Evolutionary conservation across 2,888 invertebrate genomes (phyloP), one percentile per base, ranked within the genome.

Genomic region (Julus scanicus): DNA sequence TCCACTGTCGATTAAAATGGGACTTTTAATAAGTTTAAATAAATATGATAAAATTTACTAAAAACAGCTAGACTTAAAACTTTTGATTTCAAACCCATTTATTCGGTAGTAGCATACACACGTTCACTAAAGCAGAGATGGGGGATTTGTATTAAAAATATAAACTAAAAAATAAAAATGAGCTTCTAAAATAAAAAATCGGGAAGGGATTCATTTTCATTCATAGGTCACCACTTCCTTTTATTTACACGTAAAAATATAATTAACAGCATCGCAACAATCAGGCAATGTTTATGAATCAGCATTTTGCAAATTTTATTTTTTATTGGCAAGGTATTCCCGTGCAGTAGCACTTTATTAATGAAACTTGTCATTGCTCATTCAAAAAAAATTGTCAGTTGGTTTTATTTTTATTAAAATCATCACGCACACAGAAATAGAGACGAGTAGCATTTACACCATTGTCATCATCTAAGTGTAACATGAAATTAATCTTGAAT

Each of bases 281-380:
- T 49, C 9, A n/a, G 85, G 85, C 85, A 85, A 84, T 15, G 29
- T 85, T 85, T 40, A 85, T 44, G 15, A 85, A 48, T 85, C 48
- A 85, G 49, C 80, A 80, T 80, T 44, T 29, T 85, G 29, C n/a
- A 20, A 85, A 85, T 85, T 37, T 84, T 84, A 20, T 48, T 40
- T 85, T 85, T 85, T 85, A 20, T 44, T 85, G 11, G 80, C 80
- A 80, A 80, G 29, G 11, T 80, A 37, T 71, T 29, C 37, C 63
- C 37, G 49, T 85, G 85, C 85, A 44, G 48, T 85, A 48, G 85
- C 85, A 85, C 85, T 85, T 85, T 85, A 85, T 85, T 85, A 85
- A 85, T 49, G 85, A 85, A 20, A 48, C 49, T 40, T 85, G 80
- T 80, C 80, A 80, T 80, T 80, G 80, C 80, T 80, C 80, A 80